Percentiles rank a stretch among this genome's conserved stretches.
Evolutionary conservation across 2,888 invertebrate species (phyloP).

Genomic region (Diaperis boleti): DNA sequence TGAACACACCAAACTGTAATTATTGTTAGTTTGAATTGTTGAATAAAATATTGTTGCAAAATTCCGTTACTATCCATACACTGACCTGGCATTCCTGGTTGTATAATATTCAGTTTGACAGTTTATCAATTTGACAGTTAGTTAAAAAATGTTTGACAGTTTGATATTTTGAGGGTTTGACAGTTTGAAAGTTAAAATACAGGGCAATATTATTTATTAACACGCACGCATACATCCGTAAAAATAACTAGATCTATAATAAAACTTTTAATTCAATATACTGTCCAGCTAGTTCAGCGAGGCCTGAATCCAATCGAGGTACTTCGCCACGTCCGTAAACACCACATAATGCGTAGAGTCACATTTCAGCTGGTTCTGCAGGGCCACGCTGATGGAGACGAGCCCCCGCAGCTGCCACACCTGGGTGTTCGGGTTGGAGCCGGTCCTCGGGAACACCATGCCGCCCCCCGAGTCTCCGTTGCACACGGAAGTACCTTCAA

Average conservation of each 20-base stretch:
- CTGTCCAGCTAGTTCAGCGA: conserved; percentile 18
- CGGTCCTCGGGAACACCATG: conserved; percentile 60
- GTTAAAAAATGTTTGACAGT: too few species aligned
- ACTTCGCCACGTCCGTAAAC: conserved; percentile 37
- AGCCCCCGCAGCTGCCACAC: conserved; percentile 65
- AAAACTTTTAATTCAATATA: too few species aligned
- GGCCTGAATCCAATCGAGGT: conserved; percentile 35
- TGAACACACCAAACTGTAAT: background rate
- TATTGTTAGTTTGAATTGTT: background rate
- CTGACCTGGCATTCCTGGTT: too few species aligned
- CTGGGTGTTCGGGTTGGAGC: conserved; percentile 49
- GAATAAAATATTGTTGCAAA: too few species aligned
- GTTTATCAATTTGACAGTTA: too few species aligned
- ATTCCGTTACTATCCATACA: too few species aligned
- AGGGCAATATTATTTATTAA: too few species aligned
- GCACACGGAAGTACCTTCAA: conserved; percentile 72
- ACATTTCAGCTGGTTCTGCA: conserved; percentile 70
- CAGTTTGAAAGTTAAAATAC: too few species aligned
- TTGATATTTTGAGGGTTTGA: too few species aligned
- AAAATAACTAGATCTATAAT: conserved; percentile 1
- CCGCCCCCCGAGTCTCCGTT: conserved; percentile 66
- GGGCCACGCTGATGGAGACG: conserved; percentile 71
- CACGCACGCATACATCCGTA: background rate
- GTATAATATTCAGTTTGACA: too few species aligned
- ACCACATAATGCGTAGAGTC: conserved; percentile 35